Evolutionary conservation across 37 sponge, comb jelly and placozoan genomes (phyloP).

Genomic region (Chondrosia reniformis): DNA sequence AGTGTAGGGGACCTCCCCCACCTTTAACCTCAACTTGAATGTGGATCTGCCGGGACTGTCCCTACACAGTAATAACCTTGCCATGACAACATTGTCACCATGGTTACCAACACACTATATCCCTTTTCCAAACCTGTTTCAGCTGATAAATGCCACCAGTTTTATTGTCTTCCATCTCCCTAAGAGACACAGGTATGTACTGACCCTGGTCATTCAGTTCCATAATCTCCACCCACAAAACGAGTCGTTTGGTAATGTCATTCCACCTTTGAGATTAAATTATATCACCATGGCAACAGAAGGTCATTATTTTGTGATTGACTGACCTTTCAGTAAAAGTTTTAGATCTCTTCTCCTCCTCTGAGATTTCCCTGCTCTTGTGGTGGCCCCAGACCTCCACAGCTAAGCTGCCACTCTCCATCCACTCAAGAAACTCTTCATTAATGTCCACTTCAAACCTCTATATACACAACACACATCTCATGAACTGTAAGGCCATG

Average conservation of each 20-base stretch:
- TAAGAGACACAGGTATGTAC: constrained; percentile 88
- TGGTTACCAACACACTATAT: not conserved
- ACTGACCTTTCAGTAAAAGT: constrained; percentile 77
- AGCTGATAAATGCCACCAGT: constrained; percentile 93
- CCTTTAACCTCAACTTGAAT: constrained; percentile 41
- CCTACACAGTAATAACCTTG: too few species aligned
- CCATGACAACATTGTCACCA: too few species aligned
- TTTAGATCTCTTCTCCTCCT: constrained; percentile 54
- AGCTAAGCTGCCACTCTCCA: constrained; percentile 69
- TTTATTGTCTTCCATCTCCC: constrained; percentile 64
- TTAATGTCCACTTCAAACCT: constrained; percentile 69
- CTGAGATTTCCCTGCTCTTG: too few species aligned
- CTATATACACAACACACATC: constrained; percentile 23
- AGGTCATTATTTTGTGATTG: too few species aligned
- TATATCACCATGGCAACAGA: too few species aligned
- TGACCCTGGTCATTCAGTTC: constrained; percentile 95
- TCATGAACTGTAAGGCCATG: too few species aligned
- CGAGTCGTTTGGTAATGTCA: constrained; percentile 67
- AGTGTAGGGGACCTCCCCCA: constrained; percentile 53
- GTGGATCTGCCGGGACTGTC: constrained; percentile 85
- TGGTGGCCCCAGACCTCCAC: constrained; percentile 95
- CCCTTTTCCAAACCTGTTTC: constrained; percentile 53
- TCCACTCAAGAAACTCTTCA: constrained; percentile 87
- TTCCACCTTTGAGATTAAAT: constrained; percentile 91
- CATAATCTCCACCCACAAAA: constrained; percentile 94